phyloP scores from a whole-genome alignment of 2,797 vertebrate species.

The Myotis vivesi region DNA sequence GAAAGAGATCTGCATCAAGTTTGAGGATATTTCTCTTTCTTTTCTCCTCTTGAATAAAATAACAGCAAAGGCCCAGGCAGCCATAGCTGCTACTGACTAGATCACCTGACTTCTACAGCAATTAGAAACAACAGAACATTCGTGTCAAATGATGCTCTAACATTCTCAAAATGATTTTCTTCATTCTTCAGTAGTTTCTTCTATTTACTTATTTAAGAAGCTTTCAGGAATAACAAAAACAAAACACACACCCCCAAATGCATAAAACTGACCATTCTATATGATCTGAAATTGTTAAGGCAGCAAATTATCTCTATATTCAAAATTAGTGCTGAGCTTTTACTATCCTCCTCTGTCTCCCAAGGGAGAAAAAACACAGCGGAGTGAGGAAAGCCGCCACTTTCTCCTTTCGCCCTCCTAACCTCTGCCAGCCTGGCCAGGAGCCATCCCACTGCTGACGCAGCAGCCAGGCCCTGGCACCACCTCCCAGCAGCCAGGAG shows the following conservation, averaged over 20 bases:
- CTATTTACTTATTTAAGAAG: slow-evolving; percentile 2
- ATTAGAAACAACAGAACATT: not conserved
- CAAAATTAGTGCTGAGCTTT: not conserved
- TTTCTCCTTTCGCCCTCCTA: not conserved
- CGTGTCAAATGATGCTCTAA: not conserved
- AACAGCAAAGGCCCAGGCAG: slow-evolving; percentile 69
- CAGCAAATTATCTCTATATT: not conserved
- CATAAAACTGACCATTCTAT: not conserved
- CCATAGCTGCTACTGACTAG: not conserved
- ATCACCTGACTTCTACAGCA: not conserved
- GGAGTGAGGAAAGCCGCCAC: not conserved
- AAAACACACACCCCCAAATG: not conserved
- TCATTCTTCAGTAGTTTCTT: not conserved
- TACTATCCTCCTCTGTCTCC: not conserved
- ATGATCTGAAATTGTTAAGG: not conserved
- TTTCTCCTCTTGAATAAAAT: not conserved
- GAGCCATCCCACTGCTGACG: not conserved
- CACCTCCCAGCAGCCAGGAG: not conserved
- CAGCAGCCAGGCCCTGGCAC: not conserved
- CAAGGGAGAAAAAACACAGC: not conserved
- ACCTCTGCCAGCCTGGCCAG: not conserved
- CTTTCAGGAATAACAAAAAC: not conserved
- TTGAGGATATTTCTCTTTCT: not conserved
- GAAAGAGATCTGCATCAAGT: not conserved
- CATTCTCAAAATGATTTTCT: not conserved